Conservation (phyloP, 2,113 vertebrate genomes). For the Rattus rattus region DNA sequence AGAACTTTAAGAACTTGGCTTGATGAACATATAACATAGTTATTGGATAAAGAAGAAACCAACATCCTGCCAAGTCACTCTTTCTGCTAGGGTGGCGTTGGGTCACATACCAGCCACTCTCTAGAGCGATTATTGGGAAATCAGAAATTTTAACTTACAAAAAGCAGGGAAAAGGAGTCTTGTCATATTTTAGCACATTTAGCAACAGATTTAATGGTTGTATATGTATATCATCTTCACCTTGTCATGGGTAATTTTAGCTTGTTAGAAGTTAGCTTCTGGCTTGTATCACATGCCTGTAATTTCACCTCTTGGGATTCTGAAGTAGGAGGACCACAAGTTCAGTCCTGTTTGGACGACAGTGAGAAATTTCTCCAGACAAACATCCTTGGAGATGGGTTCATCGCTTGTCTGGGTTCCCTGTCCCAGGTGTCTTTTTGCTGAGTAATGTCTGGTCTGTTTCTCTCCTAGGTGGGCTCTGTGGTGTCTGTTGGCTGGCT, state of each 20-base stretch:
- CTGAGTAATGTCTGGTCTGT: neutral
- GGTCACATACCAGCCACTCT: neutral
- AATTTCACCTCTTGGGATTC: neutral
- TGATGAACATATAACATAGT: neutral
- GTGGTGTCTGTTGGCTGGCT: constrained; percentile 98
- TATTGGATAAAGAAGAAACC: neutral
- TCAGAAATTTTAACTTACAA: neutral
- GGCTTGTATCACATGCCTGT: neutral
- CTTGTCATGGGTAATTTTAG: neutral
- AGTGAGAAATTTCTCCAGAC: neutral
- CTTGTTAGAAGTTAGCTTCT: neutral
- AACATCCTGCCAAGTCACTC: neutral
- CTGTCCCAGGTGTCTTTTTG: neutral
- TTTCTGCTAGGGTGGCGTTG: neutral
- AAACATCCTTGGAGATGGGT: neutral
- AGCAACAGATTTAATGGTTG: neutral
- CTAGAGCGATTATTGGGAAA: neutral
- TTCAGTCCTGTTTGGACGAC: neutral
- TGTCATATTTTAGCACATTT: neutral
- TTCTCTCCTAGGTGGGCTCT: constrained; percentile 92
- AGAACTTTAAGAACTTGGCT: neutral
- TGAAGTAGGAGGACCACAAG: neutral
- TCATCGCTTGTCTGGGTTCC: neutral
- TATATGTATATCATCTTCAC: neutral
- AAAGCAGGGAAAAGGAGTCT: neutral